Conservation (phyloP, 1,140 invertebrate genomes). For the Rhizoglyphus robini region DNA sequence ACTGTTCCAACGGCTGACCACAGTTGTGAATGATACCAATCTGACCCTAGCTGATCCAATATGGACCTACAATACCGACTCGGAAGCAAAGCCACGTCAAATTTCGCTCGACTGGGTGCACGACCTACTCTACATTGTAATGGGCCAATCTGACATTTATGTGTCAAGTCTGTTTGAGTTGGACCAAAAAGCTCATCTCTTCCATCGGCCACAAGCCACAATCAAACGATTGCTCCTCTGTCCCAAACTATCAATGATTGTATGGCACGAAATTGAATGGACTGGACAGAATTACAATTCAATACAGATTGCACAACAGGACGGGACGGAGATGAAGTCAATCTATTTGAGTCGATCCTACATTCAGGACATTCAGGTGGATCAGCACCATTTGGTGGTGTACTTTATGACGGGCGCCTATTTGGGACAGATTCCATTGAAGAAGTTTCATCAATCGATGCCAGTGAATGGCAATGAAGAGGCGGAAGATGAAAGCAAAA, state of each 20-base stretch:
- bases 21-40: not conserved
- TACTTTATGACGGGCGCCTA: not conserved
- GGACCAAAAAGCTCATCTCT: not conserved
- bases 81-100: not conserved
- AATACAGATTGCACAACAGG: not conserved
- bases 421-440: not conserved
- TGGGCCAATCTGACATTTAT: not conserved
- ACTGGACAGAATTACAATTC: not conserved
- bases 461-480: no score
- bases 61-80: not conserved
- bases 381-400: not conserved
- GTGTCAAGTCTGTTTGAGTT: not conserved
- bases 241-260: not conserved
- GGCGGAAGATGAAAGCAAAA: no score
- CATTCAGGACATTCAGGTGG: not conserved
- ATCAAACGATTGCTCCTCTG: not conserved
- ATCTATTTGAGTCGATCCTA: not conserved
- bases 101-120: not conserved
- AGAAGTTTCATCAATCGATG: not conserved
- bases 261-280: conserved; percentile 4
- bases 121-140: not conserved
- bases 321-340: not conserved
- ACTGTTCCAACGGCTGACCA: not conserved
- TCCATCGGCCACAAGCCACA: not conserved
- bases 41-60: not conserved